Conservation (phyloP, 2,113 vertebrate species). For the Pomatorhinus ruficollis region DNA sequence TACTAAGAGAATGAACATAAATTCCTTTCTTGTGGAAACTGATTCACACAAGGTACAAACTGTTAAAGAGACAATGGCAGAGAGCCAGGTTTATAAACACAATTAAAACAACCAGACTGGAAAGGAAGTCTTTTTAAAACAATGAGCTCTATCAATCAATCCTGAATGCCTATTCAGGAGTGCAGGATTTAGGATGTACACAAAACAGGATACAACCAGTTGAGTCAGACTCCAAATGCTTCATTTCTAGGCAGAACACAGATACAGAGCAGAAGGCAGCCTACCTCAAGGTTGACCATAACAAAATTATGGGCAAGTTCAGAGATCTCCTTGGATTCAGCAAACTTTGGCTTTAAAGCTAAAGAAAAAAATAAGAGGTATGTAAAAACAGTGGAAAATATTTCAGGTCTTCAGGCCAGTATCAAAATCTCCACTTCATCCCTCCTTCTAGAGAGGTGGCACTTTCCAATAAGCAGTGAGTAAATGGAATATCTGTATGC, state of each 20-base stretch:
- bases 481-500: neutral
- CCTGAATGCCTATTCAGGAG: neutral
- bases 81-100: neutral
- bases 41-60: neutral
- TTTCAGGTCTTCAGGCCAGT: neutral
- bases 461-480: neutral
- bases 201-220: neutral
- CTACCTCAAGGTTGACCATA: constrained; percentile 98
- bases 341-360: constrained; percentile 97
- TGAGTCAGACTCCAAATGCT: neutral
- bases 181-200: neutral
- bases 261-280: constrained; percentile 13
- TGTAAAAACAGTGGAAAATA: neutral
- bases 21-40: neutral
- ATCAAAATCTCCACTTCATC: neutral
- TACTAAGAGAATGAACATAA: neutral
- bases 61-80: neutral
- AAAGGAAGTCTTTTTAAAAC: neutral
- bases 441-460: neutral
- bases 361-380: neutral
- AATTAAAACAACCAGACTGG: neutral
- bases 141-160: neutral
- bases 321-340: constrained; percentile 95
- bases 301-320: constrained; percentile 97
- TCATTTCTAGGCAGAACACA: neutral